These are phyloP conservation scores for Galerucella pusilla DNA, from an alignment of 2,888 invertebrate species.

Conservation along the genomic window DNA sequence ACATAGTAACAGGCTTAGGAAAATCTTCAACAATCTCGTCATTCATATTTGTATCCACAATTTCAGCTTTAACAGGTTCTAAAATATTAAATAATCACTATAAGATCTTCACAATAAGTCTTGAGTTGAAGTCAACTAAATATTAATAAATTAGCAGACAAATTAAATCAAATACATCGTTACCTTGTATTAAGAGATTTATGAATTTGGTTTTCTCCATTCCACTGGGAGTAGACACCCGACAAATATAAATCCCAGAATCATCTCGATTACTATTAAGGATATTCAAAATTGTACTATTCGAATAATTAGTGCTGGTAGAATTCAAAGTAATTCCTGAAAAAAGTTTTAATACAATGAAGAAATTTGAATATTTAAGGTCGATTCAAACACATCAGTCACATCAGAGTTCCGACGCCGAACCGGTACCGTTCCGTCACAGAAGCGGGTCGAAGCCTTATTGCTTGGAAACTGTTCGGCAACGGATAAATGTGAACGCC, in stretches of 20 bases:
- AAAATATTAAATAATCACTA: constrained; percentile 26
- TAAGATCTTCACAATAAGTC: not conserved
- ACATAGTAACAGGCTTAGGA: constrained; percentile 63
- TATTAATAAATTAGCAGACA: not conserved
- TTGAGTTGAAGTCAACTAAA: not conserved
- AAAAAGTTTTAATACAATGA: constrained; percentile 10
- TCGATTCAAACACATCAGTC: no score
- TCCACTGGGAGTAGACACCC: constrained; percentile 12
- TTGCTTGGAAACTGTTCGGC: no score
- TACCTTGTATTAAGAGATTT: constrained; percentile 41
- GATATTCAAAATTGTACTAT: constrained; percentile 47
- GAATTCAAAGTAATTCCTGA: constrained; percentile 36
- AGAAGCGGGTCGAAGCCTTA: no score
- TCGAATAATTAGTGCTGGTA: constrained; percentile 49
- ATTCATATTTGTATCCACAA: constrained; percentile 65
- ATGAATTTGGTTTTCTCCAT: not conserved
- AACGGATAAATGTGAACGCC: no score
- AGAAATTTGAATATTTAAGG: constrained; percentile 32
- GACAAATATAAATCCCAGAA: constrained; percentile 52
- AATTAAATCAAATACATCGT: not conserved
- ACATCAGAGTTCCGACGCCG: no score
- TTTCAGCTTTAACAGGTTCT: constrained; percentile 66
- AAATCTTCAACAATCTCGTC: constrained; percentile 58
- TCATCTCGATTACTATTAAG: constrained; percentile 43
- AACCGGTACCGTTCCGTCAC: no score